phyloP scores from a whole-genome alignment of 2,113 vertebrate species.

The Zootoca vivipara region DNA sequence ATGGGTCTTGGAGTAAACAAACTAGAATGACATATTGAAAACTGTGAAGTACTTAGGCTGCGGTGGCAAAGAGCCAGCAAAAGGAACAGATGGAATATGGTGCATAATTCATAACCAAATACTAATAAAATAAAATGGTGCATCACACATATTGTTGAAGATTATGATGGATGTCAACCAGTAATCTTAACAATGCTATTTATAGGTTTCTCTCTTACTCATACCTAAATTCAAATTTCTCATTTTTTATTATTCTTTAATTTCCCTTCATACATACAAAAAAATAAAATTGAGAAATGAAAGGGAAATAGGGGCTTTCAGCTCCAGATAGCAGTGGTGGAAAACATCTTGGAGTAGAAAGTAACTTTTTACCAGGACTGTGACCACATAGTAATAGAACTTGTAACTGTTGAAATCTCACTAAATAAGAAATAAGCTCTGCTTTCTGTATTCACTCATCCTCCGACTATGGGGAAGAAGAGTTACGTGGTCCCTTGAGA shows the following conservation, averaged over 20 bases:
- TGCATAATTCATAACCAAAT: constrained; percentile 67
- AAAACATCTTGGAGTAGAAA: not conserved
- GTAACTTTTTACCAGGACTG: no score
- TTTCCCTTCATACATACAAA: not conserved
- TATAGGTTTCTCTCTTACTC: constrained; percentile 25
- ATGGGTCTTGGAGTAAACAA: constrained; percentile 55
- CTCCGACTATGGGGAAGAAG: not conserved
- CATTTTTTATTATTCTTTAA: not conserved
- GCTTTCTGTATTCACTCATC: not conserved
- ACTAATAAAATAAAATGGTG: constrained; percentile 53
- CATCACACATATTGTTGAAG: constrained; percentile 65
- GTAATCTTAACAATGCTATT: constrained; percentile 57
- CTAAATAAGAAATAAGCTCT: not conserved
- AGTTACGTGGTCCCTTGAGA: not conserved
- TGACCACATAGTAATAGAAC: no score
- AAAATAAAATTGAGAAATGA: not conserved
- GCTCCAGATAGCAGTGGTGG: not conserved
- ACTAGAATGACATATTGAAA: constrained; percentile 70
- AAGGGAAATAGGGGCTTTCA: not conserved
- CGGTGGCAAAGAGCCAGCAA: constrained; percentile 68
- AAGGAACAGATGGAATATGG: constrained; percentile 76
- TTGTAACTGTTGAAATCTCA: not conserved
- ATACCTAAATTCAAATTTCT: constrained; percentile 3
- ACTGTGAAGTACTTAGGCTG: constrained; percentile 65
- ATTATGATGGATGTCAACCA: constrained; percentile 56